These are phyloP conservation scores for Porites lutea DNA, from an alignment of 64 coral and sea anemone genomes.

Conservation along the genomic window DNA sequence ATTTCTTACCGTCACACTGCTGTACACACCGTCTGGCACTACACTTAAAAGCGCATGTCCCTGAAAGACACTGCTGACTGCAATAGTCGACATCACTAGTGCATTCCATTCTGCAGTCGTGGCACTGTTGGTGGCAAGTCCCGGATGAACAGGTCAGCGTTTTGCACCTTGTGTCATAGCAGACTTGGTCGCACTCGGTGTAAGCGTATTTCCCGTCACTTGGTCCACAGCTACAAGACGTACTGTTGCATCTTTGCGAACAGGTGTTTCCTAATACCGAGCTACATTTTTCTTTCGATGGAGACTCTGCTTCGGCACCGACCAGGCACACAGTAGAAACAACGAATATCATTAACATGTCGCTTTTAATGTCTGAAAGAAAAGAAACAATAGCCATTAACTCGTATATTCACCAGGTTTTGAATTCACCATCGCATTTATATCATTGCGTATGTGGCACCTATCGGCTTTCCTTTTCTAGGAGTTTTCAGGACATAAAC, in stretches of 20 bases:
- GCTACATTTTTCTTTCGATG: constrained; percentile 24
- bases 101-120: constrained; percentile 83
- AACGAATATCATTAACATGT: background rate
- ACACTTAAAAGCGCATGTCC: constrained; percentile 71
- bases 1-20: constrained; percentile 58
- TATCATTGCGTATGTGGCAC: no score
- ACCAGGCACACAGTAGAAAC: background rate
- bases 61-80: constrained; percentile 83
- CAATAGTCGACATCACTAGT: constrained; percentile 74
- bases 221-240: constrained; percentile 54
- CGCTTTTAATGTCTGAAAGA: background rate
- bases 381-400: background rate
- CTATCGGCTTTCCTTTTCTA: no score
- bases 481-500: no score
- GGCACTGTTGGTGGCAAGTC: constrained; percentile 81
- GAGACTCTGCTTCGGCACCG: background rate
- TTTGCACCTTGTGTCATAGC: constrained; percentile 50
- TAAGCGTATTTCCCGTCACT: constrained; percentile 15
- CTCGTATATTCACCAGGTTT: no score
- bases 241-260: constrained; percentile 75
- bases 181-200: constrained; percentile 57
- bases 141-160: constrained; percentile 71
- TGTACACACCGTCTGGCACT: constrained; percentile 61
- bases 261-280: constrained; percentile 55
- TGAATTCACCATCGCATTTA: no score